Conservation (phyloP, 2,797 vertebrate genomes). For the Centropyge bicolor region DNA sequence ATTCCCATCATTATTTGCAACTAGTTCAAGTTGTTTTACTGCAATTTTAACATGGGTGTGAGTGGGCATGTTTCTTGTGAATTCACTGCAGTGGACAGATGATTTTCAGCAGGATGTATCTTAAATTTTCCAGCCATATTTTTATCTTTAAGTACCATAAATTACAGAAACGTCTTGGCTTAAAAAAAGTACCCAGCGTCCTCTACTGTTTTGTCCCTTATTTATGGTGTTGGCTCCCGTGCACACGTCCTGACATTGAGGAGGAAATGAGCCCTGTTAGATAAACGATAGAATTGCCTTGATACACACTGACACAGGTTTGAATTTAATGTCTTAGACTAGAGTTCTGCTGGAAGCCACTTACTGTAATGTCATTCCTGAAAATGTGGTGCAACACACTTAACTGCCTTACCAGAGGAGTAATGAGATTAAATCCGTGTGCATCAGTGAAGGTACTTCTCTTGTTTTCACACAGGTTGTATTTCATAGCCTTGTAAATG, state of each 20-base stretch:
- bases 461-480: constrained; percentile 39
- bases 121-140: neutral
- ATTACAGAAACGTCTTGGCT: neutral
- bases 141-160: neutral
- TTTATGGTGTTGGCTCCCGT: neutral
- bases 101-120: neutral
- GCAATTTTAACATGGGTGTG: neutral
- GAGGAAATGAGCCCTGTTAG: neutral
- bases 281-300: neutral
- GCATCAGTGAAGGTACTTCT: constrained; percentile 15
- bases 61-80: neutral
- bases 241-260: neutral
- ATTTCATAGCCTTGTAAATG: constrained; percentile 34
- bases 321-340: neutral
- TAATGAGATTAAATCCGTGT: constrained; percentile 31
- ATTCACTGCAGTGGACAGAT: neutral
- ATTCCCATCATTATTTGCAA: constrained; percentile 4
- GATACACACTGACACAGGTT: constrained; percentile 9
- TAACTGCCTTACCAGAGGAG: constrained; percentile 4
- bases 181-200: neutral
- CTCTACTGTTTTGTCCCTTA: neutral
- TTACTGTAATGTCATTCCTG: constrained; percentile 28
- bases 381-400: constrained; percentile 21
- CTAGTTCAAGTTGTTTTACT: constrained; percentile 5
- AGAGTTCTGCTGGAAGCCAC: constrained; percentile 4